Base-by-base conservation (phyloP, 1,140 invertebrate genomes). In the Druon quercuslanigerum region DNA sequence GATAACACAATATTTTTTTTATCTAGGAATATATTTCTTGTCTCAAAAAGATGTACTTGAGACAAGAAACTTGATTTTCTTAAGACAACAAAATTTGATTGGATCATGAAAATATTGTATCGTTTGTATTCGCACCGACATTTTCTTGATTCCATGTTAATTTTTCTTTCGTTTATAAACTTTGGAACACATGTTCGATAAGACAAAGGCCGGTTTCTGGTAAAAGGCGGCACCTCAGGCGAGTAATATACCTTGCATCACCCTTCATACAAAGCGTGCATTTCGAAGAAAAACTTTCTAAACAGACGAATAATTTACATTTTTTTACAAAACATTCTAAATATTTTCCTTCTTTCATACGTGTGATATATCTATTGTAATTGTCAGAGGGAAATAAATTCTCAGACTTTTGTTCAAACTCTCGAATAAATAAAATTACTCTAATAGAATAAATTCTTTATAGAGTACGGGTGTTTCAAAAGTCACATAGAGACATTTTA, bases 401-500 rank as follows among this genome's bases (percentile, higher is more conserved):
- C 9, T 8, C 40, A 46, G 1, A 46, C 9, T 11, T 46, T 46
- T 46, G 9, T 46, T 46, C 11, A 5, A 46, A 46, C 40, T 11
- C 40, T 46, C 9, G 7, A 46, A 46, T 46, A 46, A 46, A 12
- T 57, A 3, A 9, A 57, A 25, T 14, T 60, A 1, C 11, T 54
- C 16, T 9, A 7, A 33, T n/a, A 66, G 33, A 66, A 46, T 66
- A 66, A 16, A 66, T 66, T 66, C 13, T 2, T 0, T 40, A 16
- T 40, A 66, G 33, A 66, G 25, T 14, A 0, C 7, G 33, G 33
- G 33, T 66, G 60, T 16, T n/a, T 13, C 40, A 16, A 40, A 46
- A 66, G 33, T 66, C 25, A 66, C n/a, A 16, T 66, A 46, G 60
- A 33, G 60, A 66, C 14, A n/a, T 66, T 66, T 16, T 66, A 46